phyloP scores from a whole-genome alignment of 2,888 invertebrate species.

The Hyppa rectilinea region DNA sequence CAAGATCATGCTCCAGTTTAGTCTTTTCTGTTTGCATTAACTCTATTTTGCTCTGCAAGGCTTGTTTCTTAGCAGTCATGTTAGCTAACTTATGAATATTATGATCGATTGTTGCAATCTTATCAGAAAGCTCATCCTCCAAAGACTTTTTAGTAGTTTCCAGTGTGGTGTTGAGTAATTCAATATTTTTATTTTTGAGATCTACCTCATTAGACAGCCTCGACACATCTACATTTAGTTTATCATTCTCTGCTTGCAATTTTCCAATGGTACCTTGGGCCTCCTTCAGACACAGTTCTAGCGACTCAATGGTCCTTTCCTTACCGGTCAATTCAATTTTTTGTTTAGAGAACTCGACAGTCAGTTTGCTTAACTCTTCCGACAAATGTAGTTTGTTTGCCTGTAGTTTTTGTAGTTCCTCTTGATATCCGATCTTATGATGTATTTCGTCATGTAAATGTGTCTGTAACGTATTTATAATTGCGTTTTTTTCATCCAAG shows the following conservation, averaged over 20 bases:
- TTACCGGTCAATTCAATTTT: constrained; percentile 69
- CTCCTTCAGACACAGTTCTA: constrained; percentile 69
- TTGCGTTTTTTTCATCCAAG: constrained; percentile 77
- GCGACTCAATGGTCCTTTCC: constrained; percentile 68
- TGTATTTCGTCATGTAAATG: constrained; percentile 80
- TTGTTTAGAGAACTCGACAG: constrained; percentile 61
- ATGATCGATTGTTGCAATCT: constrained; percentile 59
- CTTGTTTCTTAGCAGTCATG: constrained; percentile 62
- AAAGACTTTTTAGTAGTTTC: constrained; percentile 59
- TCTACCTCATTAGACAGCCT: constrained; percentile 60
- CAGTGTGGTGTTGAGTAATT: constrained; percentile 61
- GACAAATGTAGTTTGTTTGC: constrained; percentile 63
- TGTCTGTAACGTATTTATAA: constrained; percentile 74
- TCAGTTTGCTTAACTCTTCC: constrained; percentile 67
- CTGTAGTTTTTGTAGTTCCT: constrained; percentile 70
- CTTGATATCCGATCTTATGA: constrained; percentile 75
- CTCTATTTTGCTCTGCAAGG: constrained; percentile 62
- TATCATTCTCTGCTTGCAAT: constrained; percentile 63
- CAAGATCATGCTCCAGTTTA: constrained; percentile 63
- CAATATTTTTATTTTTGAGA: constrained; percentile 66
- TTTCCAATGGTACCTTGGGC: constrained; percentile 63
- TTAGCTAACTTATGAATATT: constrained; percentile 61
- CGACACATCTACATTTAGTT: constrained; percentile 64
- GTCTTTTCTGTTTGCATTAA: constrained; percentile 66
- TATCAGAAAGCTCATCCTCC: constrained; percentile 65